These are phyloP conservation scores for Euthynnus affinis DNA, from an alignment of 2,797 vertebrate genomes.

Conservation along the genomic window DNA sequence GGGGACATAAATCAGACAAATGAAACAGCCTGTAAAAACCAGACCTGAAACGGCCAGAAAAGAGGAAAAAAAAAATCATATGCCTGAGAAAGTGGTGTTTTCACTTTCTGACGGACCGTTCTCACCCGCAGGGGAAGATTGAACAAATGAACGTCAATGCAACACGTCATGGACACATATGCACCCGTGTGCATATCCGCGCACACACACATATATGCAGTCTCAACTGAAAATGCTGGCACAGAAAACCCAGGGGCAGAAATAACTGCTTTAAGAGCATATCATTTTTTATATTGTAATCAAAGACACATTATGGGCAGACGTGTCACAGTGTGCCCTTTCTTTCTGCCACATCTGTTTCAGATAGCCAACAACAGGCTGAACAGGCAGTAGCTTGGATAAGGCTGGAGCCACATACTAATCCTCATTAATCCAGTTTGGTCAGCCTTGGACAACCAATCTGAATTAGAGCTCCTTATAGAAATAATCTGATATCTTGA, in stretches of 20 bases:
- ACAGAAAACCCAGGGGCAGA: constrained; percentile 66
- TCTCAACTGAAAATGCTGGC: constrained; percentile 53
- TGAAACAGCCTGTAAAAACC: constrained; percentile 89
- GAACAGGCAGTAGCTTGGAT: constrained; percentile 69
- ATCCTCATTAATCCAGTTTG: constrained; percentile 65
- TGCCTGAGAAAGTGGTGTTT: constrained; percentile 84
- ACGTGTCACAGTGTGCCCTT: constrained; percentile 77
- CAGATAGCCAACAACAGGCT: constrained; percentile 63
- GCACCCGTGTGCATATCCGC: constrained; percentile 1
- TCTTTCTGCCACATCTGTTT: constrained; percentile 81
- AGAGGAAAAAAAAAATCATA: constrained; percentile 68
- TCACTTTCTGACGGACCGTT: constrained; percentile 80
- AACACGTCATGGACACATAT: constrained; percentile 61
- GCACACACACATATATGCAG: constrained; percentile 31
- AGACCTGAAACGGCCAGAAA: constrained; percentile 85
- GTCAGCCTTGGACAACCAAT: constrained; percentile 49
- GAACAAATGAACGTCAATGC: constrained; percentile 77
- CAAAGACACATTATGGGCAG: constrained; percentile 78
- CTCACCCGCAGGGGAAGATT: constrained; percentile 75
- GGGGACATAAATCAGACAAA: constrained; percentile 88
- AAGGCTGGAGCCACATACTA: constrained; percentile 53
- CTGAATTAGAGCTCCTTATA: constrained; percentile 35
- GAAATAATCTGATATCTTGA: constrained; percentile 41
- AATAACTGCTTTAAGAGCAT: constrained; percentile 79
- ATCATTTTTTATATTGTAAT: constrained; percentile 83